phyloP scores from a whole-genome alignment of 2,888 invertebrate species.

The Eutolmus rufibarbis region DNA sequence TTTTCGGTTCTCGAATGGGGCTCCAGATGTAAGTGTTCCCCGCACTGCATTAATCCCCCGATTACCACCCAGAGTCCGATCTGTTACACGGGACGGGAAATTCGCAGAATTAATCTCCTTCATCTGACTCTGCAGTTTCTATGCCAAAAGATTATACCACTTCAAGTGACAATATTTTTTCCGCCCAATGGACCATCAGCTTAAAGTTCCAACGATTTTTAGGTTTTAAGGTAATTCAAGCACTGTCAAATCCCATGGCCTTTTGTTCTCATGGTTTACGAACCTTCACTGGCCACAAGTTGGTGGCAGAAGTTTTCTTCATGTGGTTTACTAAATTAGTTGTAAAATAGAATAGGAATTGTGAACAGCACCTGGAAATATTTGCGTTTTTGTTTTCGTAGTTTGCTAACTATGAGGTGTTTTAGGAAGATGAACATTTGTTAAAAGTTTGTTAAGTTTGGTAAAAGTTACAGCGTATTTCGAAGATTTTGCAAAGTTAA shows the following conservation, averaged over 20 bases:
- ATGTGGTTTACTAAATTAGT: neutral
- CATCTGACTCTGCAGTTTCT: constrained; percentile 7
- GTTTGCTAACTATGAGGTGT: neutral
- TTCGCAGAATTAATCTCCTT: constrained; percentile 1
- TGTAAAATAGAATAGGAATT: neutral
- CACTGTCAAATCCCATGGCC: neutral
- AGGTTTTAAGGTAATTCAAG: neutral
- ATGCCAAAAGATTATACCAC: constrained; percentile 6
- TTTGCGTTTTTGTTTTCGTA: neutral
- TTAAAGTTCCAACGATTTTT: neutral
- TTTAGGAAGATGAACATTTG: too few relatives aligned
- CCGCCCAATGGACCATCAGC: neutral
- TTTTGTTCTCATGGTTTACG: neutral
- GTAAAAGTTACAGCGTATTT: too few relatives aligned
- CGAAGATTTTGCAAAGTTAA: too few relatives aligned
- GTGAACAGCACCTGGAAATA: neutral
- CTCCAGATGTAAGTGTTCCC: neutral
- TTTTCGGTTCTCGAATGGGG: neutral
- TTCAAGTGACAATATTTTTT: neutral
- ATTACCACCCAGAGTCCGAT: neutral
- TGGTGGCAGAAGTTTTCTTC: neutral
- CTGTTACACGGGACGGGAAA: neutral
- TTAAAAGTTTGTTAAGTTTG: too few relatives aligned
- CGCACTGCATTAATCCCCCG: neutral
- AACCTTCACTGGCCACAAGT: neutral